phyloP scores from a whole-genome alignment of 2,888 invertebrate genomes.

The Thera obeliscata region DNA sequence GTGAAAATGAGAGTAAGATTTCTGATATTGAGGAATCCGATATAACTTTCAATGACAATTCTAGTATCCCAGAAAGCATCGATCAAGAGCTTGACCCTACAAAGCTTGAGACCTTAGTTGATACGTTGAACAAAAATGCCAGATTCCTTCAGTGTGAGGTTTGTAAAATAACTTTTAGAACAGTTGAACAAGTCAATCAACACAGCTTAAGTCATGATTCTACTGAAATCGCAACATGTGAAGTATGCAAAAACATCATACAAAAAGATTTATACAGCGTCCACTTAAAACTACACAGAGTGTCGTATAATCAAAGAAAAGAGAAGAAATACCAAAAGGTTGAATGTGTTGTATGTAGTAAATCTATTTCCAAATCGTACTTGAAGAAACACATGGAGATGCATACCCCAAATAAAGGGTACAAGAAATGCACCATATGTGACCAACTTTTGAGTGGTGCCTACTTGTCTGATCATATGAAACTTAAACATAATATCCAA shows the following conservation, averaged over 20 bases:
- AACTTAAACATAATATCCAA: constrained; percentile 31
- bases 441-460: constrained; percentile 32
- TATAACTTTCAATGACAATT: not conserved
- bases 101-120: constrained; percentile 10
- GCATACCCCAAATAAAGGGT: constrained; percentile 42
- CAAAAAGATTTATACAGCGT: constrained; percentile 33
- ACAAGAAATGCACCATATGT: constrained; percentile 43
- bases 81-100: constrained; percentile 32
- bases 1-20: constrained; percentile 6
- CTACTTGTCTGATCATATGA: constrained; percentile 46
- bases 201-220: constrained; percentile 23
- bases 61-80: constrained; percentile 19
- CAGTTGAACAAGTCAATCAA: constrained; percentile 29
- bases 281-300: constrained; percentile 45
- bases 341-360: constrained; percentile 49
- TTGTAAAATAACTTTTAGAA: constrained; percentile 35
- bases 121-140: constrained; percentile 10
- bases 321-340: constrained; percentile 41
- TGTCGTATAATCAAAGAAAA: constrained; percentile 38
- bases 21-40: not conserved
- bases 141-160: constrained; percentile 32
- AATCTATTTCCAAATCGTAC: constrained; percentile 45
- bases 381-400: constrained; percentile 45
- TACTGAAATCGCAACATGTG: constrained; percentile 39
- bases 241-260: constrained; percentile 44